Percentiles rank a stretch among this genome's conserved stretches.
Conservation (phyloP, 2,888 invertebrate genomes). For the Dexiosoma caninum region DNA sequence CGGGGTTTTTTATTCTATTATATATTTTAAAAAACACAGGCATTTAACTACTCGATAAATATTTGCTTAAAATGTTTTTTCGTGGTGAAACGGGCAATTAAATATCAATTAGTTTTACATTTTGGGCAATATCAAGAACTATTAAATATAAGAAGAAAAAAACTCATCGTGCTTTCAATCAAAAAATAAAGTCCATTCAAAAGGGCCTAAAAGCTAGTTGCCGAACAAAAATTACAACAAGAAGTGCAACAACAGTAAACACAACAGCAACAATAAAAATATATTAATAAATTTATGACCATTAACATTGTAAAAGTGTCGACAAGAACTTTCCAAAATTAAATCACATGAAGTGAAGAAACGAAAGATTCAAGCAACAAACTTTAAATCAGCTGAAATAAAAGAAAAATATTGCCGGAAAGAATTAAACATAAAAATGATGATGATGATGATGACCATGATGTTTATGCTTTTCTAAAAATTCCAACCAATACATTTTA, state of each 20-base stretch:
- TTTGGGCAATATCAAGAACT: too few species aligned
- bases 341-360: background rate
- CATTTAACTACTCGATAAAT: too few species aligned
- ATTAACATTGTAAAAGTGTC: background rate
- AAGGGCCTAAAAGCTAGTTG: slow-evolving; percentile 11
- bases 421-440: background rate
- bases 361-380: slow-evolving; percentile 27
- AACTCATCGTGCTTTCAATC: background rate
- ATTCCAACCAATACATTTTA: background rate
- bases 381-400: background rate
- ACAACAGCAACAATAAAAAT: background rate
- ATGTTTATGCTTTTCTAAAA: background rate
- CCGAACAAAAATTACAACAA: too few species aligned
- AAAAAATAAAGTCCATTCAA: background rate
- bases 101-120: too few species aligned
- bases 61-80: too few species aligned
- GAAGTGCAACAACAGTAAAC: background rate
- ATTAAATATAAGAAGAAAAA: too few species aligned
- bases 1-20: too few species aligned
- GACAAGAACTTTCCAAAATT: background rate
- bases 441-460: background rate
- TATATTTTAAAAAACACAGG: too few species aligned
- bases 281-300: slow-evolving; percentile 6
- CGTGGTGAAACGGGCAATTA: too few species aligned
- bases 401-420: background rate